These are phyloP conservation scores for Anas capensis DNA, from an alignment of 2,797 vertebrate genomes.

Conservation along the genomic window DNA sequence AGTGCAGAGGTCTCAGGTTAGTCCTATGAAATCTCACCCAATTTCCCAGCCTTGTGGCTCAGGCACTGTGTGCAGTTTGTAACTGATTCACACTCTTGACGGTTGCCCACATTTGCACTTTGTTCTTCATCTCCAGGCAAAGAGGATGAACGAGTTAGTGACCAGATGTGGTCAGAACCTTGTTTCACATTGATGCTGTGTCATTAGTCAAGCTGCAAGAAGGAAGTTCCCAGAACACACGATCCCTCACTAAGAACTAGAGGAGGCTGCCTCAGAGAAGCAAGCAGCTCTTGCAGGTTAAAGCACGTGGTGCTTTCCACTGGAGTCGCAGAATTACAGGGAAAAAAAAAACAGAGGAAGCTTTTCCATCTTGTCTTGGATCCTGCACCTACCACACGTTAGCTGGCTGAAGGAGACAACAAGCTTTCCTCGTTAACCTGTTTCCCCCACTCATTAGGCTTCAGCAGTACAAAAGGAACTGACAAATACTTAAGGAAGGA, in stretches of 20 bases:
- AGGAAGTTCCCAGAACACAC: not conserved
- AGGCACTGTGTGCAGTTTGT: not conserved
- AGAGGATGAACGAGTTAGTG: not conserved
- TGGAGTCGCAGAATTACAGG: not conserved
- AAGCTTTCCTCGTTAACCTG: not conserved
- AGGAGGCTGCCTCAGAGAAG: not conserved
- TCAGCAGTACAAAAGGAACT: not conserved
- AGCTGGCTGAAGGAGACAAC: not conserved
- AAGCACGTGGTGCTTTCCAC: not conserved
- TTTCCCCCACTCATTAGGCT: not conserved
- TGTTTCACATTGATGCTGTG: not conserved
- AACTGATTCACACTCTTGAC: not conserved
- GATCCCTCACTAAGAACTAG: not conserved
- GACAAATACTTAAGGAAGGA: not conserved
- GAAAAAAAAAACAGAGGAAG: not conserved
- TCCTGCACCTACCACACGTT: not conserved
- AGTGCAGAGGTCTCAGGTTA: not conserved
- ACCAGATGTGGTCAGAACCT: not conserved
- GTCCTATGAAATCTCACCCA: not conserved
- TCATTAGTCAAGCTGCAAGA: not conserved
- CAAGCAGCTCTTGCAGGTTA: not conserved
- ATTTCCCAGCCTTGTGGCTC: not conserved
- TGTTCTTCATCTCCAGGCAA: not conserved
- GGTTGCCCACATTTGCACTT: not conserved
- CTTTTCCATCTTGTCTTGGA: not conserved